Evolutionary conservation across 2,797 vertebrate genomes (phyloP).

Genomic region (Octomys mimax): DNA sequence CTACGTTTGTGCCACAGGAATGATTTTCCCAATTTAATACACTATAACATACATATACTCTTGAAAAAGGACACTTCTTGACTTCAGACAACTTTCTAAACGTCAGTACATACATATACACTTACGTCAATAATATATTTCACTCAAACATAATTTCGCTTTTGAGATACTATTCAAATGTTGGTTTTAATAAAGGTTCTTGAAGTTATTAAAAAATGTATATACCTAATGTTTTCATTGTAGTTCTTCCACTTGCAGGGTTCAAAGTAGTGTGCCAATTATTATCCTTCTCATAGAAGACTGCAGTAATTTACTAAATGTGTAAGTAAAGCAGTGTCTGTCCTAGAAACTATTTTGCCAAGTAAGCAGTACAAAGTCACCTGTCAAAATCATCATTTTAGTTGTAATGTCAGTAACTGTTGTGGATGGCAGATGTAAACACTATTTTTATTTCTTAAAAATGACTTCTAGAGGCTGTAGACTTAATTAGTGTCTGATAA

Average conservation of each 20-base stretch:
- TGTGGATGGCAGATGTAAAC: not conserved
- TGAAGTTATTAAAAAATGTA: slow-evolving; percentile 82
- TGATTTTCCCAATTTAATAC: not conserved
- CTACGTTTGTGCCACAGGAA: not conserved
- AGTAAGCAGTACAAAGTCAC: slow-evolving; percentile 35
- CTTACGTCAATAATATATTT: slow-evolving; percentile 71
- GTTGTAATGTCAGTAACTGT: not conserved
- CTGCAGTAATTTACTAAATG: not conserved
- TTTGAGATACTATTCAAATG: slow-evolving; percentile 88
- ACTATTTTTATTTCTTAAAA: slow-evolving; percentile 46
- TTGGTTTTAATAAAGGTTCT: slow-evolving; percentile 91
- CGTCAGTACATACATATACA: not conserved
- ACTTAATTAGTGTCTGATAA: not conserved
- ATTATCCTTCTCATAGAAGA: not conserved
- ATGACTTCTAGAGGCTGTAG: not conserved
- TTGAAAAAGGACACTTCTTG: not conserved
- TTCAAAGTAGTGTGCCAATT: not conserved
- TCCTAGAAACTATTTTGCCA: slow-evolving; percentile 34
- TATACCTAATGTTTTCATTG: not conserved
- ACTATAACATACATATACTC: not conserved
- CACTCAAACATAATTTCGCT: slow-evolving; percentile 87
- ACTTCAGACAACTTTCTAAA: not conserved
- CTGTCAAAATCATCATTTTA: not conserved
- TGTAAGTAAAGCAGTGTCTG: not conserved
- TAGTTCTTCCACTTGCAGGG: not conserved